Conservation (phyloP, 2,113 vertebrate species). For the Ictalurus furcatus region DNA sequence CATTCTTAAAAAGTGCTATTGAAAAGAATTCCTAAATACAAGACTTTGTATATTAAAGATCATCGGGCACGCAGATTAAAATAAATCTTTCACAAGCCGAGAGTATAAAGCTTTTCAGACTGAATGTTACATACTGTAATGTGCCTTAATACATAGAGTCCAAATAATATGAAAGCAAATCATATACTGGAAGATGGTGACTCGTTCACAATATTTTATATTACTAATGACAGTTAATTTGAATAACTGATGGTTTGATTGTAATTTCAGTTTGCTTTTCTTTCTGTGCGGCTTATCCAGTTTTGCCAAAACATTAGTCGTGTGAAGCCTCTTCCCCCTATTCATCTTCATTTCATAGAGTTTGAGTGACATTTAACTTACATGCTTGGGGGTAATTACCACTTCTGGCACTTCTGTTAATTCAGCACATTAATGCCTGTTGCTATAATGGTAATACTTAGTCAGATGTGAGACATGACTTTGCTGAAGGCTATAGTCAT, state of each 20-base stretch:
- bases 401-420: not conserved
- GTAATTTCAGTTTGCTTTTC: not conserved
- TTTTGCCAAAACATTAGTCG: not conserved
- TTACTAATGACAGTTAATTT: slow-evolving; percentile 2
- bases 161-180: not conserved
- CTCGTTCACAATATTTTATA: not conserved
- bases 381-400: slow-evolving; percentile 17
- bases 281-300: not conserved
- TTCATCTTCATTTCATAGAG: not conserved
- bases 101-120: not conserved
- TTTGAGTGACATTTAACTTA: slow-evolving; percentile 38
- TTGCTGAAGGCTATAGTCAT: slow-evolving; percentile 18
- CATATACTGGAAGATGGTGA: not conserved
- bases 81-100: not conserved
- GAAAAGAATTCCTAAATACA: not conserved
- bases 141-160: not conserved
- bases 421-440: slow-evolving; percentile 4
- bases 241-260: slow-evolving; percentile 7
- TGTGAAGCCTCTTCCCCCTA: not conserved
- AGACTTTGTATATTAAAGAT: not conserved
- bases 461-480: slow-evolving; percentile 15
- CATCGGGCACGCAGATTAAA: not conserved
- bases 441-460: slow-evolving; percentile 11
- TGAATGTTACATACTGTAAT: not conserved
- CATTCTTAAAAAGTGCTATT: not conserved